Evolutionary conservation across 2,888 invertebrate species (phyloP).

Genomic region (Idaea biselata): DNA sequence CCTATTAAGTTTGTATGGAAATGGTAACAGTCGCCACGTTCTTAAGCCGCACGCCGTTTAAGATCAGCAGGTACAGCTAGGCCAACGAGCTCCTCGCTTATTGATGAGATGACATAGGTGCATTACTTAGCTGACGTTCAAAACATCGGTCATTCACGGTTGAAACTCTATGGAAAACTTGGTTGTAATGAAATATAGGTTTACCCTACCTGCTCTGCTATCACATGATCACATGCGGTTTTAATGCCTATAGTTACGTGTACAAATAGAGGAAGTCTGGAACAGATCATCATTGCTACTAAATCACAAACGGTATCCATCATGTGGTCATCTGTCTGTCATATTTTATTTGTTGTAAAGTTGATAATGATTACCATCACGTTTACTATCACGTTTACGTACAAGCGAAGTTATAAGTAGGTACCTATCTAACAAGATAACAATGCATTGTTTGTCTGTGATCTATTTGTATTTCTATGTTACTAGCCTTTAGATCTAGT

Average conservation of each 20-base stretch:
- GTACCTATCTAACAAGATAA: neutral
- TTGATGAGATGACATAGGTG: neutral
- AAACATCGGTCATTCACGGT: too few relatives aligned
- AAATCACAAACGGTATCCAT: neutral
- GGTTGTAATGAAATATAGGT: too few relatives aligned
- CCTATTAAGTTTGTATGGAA: too few relatives aligned
- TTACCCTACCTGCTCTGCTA: too few relatives aligned
- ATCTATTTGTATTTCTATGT: neutral
- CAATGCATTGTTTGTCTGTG: neutral
- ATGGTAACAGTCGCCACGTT: too few relatives aligned
- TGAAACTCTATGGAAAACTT: too few relatives aligned
- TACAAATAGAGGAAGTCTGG: neutral
- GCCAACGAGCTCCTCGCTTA: too few relatives aligned
- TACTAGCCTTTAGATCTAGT: conserved; percentile 11
- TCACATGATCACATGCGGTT: neutral
- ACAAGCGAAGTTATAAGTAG: neutral
- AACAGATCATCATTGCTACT: neutral
- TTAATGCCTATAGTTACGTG: neutral
- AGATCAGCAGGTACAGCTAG: too few relatives aligned
- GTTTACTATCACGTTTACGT: neutral
- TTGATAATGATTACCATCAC: neutral
- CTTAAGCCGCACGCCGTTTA: too few relatives aligned
- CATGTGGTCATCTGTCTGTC: conserved; percentile 3
- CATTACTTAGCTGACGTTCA: neutral
- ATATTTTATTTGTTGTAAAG: neutral